A percentile compares a stretch with the other conserved stretches of the same genome.
phyloP scores from a whole-genome alignment of 2,888 invertebrate genomes.

The Drosophila barbarae region DNA sequence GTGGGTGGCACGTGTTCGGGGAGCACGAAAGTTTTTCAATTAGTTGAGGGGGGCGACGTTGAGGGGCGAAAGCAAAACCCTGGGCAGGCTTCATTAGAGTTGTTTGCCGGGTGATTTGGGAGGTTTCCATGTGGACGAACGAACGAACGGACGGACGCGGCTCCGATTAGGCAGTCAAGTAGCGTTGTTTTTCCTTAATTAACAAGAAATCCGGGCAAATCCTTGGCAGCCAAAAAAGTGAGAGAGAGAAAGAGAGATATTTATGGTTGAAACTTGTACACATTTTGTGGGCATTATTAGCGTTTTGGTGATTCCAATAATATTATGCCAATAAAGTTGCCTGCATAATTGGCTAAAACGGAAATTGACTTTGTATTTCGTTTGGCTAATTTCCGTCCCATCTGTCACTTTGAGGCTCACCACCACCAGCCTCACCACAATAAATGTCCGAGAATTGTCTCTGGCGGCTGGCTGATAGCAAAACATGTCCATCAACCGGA shows the following conservation, averaged over 20 bases:
- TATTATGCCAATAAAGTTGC: constrained; percentile 21
- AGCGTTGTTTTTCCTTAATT: constrained; percentile 32
- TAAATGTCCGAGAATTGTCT: constrained; percentile 12
- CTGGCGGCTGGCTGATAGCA: constrained; percentile 22
- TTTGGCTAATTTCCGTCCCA: constrained; percentile 29
- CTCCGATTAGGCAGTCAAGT: constrained; percentile 36
- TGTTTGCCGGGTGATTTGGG: constrained; percentile 38
- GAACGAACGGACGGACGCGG: constrained; percentile 4
- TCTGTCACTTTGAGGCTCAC: constrained; percentile 18
- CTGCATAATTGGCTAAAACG: constrained; percentile 28
- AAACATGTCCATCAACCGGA: constrained; percentile 26
- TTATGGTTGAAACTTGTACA: not conserved
- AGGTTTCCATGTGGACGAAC: constrained; percentile 22
- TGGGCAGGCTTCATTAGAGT: constrained; percentile 36
- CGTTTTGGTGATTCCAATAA: constrained; percentile 16
- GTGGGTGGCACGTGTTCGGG: constrained; percentile 40
- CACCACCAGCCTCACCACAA: not conserved
- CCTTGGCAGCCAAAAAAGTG: not conserved
- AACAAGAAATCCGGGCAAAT: constrained; percentile 28
- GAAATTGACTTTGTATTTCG: constrained; percentile 34
- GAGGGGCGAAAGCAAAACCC: constrained; percentile 1
- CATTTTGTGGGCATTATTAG: constrained; percentile 11
- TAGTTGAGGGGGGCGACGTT: constrained; percentile 44
- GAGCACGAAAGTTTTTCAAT: constrained; percentile 60
- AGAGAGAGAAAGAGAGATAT: not conserved